phyloP scores from a whole-genome alignment of 2,888 invertebrate species.

The Patella pellucida region DNA sequence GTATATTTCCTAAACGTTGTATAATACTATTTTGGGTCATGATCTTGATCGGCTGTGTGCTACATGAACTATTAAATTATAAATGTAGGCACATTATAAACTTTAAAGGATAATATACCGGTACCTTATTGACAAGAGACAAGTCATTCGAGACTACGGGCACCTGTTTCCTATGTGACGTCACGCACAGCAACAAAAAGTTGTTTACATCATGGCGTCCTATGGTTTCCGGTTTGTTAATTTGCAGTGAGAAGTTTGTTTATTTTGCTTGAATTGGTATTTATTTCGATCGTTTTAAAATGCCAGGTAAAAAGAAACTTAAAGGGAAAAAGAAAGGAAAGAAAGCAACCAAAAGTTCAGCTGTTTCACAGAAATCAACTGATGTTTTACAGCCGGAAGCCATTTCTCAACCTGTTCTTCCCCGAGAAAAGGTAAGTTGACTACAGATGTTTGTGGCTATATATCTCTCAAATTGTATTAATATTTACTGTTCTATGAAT shows the following conservation, averaged over 20 bases:
- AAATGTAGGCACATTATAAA: too few species aligned
- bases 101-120: too few species aligned
- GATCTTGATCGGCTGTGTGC: too few species aligned
- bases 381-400: constrained; percentile 28
- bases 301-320: constrained; percentile 31
- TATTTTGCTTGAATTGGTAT: neutral
- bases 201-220: constrained; percentile 19
- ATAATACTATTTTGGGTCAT: too few species aligned
- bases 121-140: too few species aligned
- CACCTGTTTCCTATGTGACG: constrained; percentile 7
- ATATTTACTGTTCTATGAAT: too few species aligned
- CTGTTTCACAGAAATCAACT: constrained; percentile 20
- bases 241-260: too few species aligned
- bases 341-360: constrained; percentile 23
- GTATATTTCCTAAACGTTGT: too few species aligned
- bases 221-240: neutral
- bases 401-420: constrained; percentile 56
- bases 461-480: too few species aligned
- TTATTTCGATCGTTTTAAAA: neutral
- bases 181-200: constrained; percentile 2
- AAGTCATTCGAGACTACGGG: neutral
- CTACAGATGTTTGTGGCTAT: too few species aligned
- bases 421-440: constrained; percentile 53
- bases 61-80: too few species aligned
- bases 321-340: constrained; percentile 31